These are phyloP conservation scores for Xestia rhomboidea DNA, from an alignment of 2,888 invertebrate species.

Conservation along the genomic window DNA sequence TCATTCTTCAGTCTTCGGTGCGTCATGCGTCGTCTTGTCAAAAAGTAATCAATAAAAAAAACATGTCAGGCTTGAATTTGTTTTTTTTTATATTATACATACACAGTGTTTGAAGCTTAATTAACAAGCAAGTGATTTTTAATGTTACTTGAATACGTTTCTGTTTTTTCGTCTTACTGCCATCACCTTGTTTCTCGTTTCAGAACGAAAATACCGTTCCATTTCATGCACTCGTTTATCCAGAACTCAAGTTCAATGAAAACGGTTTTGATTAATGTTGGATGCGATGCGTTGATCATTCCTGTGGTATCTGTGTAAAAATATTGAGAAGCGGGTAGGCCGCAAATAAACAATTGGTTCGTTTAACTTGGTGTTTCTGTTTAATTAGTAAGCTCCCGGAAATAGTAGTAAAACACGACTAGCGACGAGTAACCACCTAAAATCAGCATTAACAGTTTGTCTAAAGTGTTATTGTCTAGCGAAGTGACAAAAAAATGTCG, in stretches of 20 bases:
- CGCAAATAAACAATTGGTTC: neutral
- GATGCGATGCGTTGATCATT: neutral
- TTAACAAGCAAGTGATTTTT: neutral
- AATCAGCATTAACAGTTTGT: no score
- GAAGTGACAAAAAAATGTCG: no score
- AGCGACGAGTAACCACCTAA: no score
- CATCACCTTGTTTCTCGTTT: slow-evolving; percentile 6
- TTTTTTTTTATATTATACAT: neutral
- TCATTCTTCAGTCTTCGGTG: slow-evolving; percentile 32
- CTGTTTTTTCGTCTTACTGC: neutral
- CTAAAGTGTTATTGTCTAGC: no score
- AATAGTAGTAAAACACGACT: no score
- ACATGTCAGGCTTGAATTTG: neutral
- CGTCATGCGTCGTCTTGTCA: slow-evolving; percentile 57
- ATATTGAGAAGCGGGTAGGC: no score
- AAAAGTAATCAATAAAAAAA: slow-evolving; percentile 48
- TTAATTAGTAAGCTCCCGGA: no score
- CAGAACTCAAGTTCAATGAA: neutral
- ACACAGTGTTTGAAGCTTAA: neutral
- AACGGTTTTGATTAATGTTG: neutral
- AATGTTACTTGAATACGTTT: neutral
- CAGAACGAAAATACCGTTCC: slow-evolving; percentile 42
- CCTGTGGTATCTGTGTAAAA: neutral
- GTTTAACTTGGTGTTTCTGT: no score
- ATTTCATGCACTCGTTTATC: slow-evolving; percentile 13